A percentile compares a stretch with the other conserved stretches of the same genome.
These are phyloP conservation scores for Procapra przewalskii DNA, from an alignment of 2,113 vertebrate genomes.

Conservation along the genomic window DNA sequence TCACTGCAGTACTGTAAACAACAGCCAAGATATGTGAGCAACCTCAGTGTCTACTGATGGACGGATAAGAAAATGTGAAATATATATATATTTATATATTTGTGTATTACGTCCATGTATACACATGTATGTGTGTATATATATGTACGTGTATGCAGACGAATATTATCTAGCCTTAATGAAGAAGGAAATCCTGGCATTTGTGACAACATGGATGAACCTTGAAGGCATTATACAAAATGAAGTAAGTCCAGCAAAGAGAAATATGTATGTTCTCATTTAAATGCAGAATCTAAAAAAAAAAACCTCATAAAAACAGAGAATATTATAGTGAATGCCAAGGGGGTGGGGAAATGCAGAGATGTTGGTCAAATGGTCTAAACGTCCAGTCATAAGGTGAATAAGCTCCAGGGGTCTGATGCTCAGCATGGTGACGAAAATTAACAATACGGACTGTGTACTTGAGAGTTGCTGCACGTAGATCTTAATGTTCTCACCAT, in stretches of 20 bases:
- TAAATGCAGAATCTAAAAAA: background rate
- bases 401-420: background rate
- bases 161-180: background rate
- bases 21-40: background rate
- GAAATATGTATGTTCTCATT: background rate
- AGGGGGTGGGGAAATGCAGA: background rate
- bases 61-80: too few relatives aligned
- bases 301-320: background rate
- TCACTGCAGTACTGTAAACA: background rate
- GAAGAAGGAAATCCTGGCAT: background rate
- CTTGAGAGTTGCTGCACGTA: background rate
- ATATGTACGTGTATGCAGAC: background rate
- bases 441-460: too few relatives aligned
- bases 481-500: background rate
- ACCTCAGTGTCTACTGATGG: background rate
- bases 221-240: background rate
- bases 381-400: background rate
- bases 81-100: background rate
- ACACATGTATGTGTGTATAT: background rate
- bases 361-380: background rate
- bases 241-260: background rate
- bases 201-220: background rate
- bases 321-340: background rate
- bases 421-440: accelerated
- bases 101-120: background rate